Conservation (phyloP, 1,140 invertebrate genomes). For the Ostrea denselamellosa region DNA sequence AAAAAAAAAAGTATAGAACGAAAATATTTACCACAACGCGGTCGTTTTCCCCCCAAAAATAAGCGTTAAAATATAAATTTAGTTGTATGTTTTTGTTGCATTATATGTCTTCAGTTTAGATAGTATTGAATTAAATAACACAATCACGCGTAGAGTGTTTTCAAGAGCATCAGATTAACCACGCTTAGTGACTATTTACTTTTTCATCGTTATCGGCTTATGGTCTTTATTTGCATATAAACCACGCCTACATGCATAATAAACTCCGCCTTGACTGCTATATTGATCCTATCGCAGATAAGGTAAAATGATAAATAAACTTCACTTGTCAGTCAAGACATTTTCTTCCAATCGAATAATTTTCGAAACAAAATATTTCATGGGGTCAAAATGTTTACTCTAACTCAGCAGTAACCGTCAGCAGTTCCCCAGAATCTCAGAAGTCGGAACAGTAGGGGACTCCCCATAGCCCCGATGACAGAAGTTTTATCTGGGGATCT, state of each 20-base stretch:
- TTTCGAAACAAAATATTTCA: conserved; percentile 28
- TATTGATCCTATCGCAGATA: conserved; percentile 38
- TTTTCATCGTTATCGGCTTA: conserved; percentile 19
- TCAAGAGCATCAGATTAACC: conserved; percentile 12
- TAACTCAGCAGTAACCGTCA: conserved; percentile 46
- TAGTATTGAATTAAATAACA: conserved; percentile 28
- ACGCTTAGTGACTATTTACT: conserved; percentile 1
- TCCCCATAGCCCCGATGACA: neutral
- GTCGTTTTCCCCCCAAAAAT: neutral
- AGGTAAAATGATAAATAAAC: conserved; percentile 18
- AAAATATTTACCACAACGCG: neutral
- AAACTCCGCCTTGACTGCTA: conserved; percentile 17
- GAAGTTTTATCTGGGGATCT: conserved; percentile 43
- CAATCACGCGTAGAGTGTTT: conserved; percentile 25
- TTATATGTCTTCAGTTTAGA: neutral
- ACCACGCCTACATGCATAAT: neutral
- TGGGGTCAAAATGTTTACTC: conserved; percentile 48
- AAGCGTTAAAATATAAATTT: neutral
- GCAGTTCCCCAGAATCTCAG: conserved; percentile 17
- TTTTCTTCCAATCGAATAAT: conserved; percentile 41
- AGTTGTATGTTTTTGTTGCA: neutral
- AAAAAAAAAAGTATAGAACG: neutral
- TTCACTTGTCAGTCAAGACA: conserved; percentile 40
- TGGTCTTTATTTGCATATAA: neutral
- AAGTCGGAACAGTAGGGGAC: conserved; percentile 44